Evolutionary conservation across 2,113 vertebrate species (phyloP).

Genomic region (Anolis carolinensis): DNA sequence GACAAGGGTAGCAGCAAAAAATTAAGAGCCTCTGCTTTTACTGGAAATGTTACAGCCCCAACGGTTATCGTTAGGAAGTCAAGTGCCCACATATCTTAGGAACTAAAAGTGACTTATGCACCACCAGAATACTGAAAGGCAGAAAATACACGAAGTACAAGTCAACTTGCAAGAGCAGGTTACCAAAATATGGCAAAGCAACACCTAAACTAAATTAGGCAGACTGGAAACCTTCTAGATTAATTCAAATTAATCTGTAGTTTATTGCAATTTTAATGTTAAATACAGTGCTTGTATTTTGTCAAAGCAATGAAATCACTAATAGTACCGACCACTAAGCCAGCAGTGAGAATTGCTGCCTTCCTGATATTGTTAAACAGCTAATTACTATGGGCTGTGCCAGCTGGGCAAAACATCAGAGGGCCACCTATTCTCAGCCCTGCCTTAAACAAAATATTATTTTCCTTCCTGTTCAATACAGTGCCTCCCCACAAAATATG

Average conservation of each 20-base stretch:
- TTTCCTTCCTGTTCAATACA: not conserved
- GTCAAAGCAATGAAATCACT: not conserved
- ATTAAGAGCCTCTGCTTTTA: fast-evolving
- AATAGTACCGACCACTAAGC: not conserved
- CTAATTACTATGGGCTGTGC: too few species aligned
- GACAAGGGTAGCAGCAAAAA: fast-evolving
- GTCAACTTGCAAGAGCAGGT: too few species aligned
- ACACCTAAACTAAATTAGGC: not conserved
- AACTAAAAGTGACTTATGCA: not conserved
- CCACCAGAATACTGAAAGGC: not conserved
- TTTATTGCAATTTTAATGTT: not conserved
- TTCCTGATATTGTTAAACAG: too few species aligned
- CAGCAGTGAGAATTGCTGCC: too few species aligned
- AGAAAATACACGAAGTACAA: not conserved
- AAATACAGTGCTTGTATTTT: not conserved
- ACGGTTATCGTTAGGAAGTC: not conserved
- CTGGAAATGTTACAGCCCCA: not conserved
- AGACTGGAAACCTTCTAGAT: not conserved
- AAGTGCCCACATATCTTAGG: not conserved
- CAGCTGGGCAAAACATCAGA: too few species aligned
- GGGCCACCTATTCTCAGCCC: not conserved
- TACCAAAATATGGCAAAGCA: not conserved
- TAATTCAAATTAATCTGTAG: not conserved
- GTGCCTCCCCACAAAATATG: not conserved
- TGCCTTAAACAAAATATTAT: not conserved